A percentile compares a stretch with the other conserved stretches of the same genome.
Evolutionary conservation across 1,140 invertebrate species (phyloP).

Genomic region (Oscheius sp.): DNA sequence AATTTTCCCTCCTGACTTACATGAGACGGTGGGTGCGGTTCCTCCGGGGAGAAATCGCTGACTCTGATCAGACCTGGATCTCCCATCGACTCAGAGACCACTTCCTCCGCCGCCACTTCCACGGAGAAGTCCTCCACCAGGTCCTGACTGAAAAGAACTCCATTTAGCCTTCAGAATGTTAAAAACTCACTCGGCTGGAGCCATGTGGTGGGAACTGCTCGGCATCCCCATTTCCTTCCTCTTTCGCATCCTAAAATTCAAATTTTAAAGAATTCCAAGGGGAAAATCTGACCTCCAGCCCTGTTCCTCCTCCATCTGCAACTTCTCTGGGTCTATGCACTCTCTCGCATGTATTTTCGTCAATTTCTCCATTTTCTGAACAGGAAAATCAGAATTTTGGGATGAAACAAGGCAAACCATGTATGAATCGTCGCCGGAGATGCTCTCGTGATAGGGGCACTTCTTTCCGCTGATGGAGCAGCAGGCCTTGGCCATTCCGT

Average conservation of each 20-base stretch:
- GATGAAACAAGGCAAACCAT: background rate
- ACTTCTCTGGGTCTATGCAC: background rate
- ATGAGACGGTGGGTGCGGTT: too few relatives aligned
- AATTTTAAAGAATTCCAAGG: background rate
- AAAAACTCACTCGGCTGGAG: too few relatives aligned
- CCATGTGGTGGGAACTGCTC: too few relatives aligned
- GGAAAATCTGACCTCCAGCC: background rate
- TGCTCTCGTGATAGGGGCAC: background rate
- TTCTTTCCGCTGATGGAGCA: background rate
- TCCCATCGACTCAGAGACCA: too few relatives aligned
- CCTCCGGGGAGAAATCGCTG: too few relatives aligned
- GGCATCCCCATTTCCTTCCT: background rate
- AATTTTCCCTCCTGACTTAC: too few relatives aligned
- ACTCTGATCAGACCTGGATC: too few relatives aligned
- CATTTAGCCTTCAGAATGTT: too few relatives aligned
- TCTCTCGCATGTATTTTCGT: background rate
- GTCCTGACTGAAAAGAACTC: too few relatives aligned
- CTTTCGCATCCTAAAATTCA: background rate
- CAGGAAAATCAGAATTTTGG: background rate
- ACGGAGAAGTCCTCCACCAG: background rate
- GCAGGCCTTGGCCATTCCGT: conserved; percentile 6
- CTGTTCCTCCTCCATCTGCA: background rate
- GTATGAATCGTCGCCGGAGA: background rate
- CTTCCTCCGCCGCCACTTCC: background rate
- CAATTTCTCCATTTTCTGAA: conserved; percentile 5